Percentiles rank a stretch among this genome's conserved stretches.
These are phyloP conservation scores for Calliphora vicina DNA, from an alignment of 1,140 invertebrate species.

Conservation along the genomic window DNA sequence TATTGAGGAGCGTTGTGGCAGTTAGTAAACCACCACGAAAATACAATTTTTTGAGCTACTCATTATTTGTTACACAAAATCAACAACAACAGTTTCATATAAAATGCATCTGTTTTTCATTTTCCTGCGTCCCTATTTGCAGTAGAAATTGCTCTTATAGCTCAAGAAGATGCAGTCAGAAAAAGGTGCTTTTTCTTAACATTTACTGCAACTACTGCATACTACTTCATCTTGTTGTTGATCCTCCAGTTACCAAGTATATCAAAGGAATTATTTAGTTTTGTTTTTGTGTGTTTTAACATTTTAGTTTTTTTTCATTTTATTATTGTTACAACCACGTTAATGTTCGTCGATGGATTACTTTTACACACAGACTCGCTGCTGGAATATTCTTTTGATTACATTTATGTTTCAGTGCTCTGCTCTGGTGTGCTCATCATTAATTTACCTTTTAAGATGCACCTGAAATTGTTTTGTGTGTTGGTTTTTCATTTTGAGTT, in stretches of 20 bases:
- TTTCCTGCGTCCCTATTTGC: not conserved
- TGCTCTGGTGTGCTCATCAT: not conserved
- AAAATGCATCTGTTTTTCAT: constrained; percentile 1
- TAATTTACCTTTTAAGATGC: not conserved
- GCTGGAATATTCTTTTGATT: no score
- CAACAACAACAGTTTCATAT: not conserved
- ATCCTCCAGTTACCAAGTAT: not conserved
- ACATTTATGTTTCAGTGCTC: not conserved
- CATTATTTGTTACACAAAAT: not conserved
- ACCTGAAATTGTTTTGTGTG: not conserved
- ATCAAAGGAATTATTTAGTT: not conserved
- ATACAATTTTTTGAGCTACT: not conserved
- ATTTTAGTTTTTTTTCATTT: not conserved
- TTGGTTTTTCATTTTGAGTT: no score
- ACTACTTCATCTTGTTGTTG: not conserved
- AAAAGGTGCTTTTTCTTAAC: not conserved
- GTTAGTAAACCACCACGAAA: no score
- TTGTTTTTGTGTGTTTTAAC: not conserved
- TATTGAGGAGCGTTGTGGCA: not conserved
- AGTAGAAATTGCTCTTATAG: not conserved
- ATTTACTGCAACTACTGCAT: not conserved
- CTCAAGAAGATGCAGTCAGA: not conserved
- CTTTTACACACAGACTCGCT: no score
- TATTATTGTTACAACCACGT: constrained; percentile 1
- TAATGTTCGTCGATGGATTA: not conserved